Evolutionary conservation across 2,113 vertebrate species (phyloP).

Genomic region (Chinchilla lanigera): DNA sequence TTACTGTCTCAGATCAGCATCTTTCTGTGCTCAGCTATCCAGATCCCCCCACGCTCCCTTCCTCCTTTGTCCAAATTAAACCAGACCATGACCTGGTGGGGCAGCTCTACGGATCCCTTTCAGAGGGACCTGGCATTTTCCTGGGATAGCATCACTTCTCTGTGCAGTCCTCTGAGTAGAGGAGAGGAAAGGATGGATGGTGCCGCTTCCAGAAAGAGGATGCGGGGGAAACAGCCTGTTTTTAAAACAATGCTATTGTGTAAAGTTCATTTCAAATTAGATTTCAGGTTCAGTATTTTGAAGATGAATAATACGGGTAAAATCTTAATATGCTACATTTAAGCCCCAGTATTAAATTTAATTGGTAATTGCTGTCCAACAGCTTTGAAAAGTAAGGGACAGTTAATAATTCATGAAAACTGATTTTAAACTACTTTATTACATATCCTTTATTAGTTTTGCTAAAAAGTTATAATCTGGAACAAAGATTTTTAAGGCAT

Average conservation of each 20-base stretch:
- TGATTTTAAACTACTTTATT: background rate
- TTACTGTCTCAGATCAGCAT: too few relatives aligned
- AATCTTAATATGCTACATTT: background rate
- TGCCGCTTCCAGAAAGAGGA: background rate
- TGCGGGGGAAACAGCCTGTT: background rate
- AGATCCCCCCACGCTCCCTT: background rate
- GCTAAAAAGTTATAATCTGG: background rate
- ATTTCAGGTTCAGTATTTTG: background rate
- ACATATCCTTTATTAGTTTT: background rate
- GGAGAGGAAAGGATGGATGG: background rate
- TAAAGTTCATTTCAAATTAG: background rate
- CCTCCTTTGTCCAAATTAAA: background rate
- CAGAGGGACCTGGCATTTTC: accelerated
- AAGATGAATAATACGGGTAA: background rate
- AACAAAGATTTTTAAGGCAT: background rate
- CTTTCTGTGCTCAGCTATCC: too few relatives aligned
- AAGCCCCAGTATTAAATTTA: background rate
- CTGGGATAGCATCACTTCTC: background rate
- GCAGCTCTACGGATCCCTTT: background rate
- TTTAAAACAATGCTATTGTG: background rate
- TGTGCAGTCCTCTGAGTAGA: background rate
- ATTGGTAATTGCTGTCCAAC: background rate
- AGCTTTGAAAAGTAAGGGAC: background rate
- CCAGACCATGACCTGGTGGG: background rate
- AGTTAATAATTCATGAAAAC: background rate